A percentile compares a stretch with the other conserved stretches of the same genome.
Conservation (phyloP, 2,113 vertebrate species). For the Pterocles orientalis region DNA sequence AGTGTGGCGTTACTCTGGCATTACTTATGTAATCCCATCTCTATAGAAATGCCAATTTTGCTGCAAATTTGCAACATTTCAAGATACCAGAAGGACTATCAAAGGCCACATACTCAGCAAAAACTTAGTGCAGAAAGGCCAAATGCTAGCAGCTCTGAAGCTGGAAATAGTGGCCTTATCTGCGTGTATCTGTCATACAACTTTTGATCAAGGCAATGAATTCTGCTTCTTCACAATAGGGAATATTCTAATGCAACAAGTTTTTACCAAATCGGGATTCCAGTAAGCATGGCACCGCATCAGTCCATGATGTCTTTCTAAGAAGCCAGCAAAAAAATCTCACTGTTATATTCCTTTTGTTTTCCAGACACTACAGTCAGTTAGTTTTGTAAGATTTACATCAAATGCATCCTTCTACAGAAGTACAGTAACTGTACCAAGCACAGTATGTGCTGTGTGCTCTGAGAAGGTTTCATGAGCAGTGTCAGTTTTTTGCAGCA, state of each 20-base stretch:
- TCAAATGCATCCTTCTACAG: background rate
- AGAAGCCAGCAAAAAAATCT: background rate
- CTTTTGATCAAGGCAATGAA: background rate
- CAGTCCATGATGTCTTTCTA: background rate
- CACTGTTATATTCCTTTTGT: background rate
- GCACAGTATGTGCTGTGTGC: accelerated
- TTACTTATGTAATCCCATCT: background rate
- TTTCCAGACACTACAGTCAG: background rate
- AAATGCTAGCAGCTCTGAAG: background rate
- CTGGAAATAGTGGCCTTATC: background rate
- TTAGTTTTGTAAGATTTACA: background rate
- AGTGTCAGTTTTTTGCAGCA: background rate
- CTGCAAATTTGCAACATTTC: background rate
- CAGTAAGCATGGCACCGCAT: background rate
- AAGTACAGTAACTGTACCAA: background rate
- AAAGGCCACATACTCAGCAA: background rate
- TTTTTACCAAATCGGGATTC: background rate
- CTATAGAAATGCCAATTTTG: background rate
- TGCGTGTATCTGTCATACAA: background rate
- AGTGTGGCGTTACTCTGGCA: background rate
- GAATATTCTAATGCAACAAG: background rate
- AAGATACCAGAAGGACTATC: background rate
- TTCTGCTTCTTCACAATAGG: background rate
- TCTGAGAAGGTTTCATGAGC: background rate
- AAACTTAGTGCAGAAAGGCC: background rate